phyloP scores from a whole-genome alignment of 2,888 invertebrate species.

The Cantharis nigra region DNA sequence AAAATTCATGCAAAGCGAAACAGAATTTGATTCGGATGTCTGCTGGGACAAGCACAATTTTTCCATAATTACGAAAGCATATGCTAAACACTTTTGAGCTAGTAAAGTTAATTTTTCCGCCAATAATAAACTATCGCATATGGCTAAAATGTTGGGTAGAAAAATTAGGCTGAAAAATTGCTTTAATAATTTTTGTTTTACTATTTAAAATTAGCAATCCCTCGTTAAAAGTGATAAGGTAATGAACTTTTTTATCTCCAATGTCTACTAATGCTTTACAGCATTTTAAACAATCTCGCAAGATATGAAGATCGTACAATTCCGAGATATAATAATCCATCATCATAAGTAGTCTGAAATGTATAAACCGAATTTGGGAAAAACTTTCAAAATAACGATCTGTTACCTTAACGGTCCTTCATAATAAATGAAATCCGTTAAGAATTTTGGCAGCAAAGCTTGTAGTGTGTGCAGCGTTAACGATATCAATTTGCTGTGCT shows the following conservation, averaged over 20 bases:
- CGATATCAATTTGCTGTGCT: constrained; percentile 42
- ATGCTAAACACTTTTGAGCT: constrained; percentile 43
- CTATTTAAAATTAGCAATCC: background rate
- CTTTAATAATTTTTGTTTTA: background rate
- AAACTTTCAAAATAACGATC: background rate
- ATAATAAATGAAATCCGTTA: constrained; percentile 42
- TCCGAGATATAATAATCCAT: constrained; percentile 37
- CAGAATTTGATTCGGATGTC: background rate
- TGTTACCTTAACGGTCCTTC: constrained; percentile 44
- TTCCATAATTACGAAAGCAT: constrained; percentile 41
- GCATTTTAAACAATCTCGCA: constrained; percentile 19
- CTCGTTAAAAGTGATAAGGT: background rate
- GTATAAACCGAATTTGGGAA: background rate
- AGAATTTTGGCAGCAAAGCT: constrained; percentile 40
- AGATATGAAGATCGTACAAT: constrained; percentile 33
- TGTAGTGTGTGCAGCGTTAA: constrained; percentile 42
- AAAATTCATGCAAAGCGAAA: constrained; percentile 16
- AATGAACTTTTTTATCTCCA: background rate
- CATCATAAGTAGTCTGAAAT: constrained; percentile 41
- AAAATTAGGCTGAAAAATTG: background rate
- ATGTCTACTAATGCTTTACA: background rate
- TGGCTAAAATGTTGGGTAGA: background rate
- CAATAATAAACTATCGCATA: constrained; percentile 10
- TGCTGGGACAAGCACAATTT: constrained; percentile 28
- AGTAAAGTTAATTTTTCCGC: constrained; percentile 31